These are phyloP conservation scores for Drosophila baimaii DNA, from an alignment of 1,140 invertebrate genomes.

Conservation along the genomic window DNA sequence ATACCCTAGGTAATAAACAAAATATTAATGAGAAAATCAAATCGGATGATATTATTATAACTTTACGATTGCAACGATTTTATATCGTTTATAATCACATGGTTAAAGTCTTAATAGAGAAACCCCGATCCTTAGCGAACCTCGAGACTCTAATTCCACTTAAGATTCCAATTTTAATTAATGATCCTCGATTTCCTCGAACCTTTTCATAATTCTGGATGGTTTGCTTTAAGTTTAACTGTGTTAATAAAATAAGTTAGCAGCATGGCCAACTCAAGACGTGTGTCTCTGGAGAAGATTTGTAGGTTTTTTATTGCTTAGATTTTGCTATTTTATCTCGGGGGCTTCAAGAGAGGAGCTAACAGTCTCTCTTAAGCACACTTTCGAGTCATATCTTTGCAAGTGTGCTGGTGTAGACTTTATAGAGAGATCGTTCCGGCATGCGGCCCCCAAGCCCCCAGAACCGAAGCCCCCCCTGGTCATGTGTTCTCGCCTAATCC, in stretches of 20 bases:
- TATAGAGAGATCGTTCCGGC: conserved; percentile 5
- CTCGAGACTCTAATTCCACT: conserved; percentile 11
- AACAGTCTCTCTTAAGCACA: conserved; percentile 9
- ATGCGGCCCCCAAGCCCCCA: background rate
- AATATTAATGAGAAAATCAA: conserved; percentile 3
- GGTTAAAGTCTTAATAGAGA: conserved; percentile 9
- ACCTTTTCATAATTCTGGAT: conserved; percentile 9
- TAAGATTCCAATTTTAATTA: conserved; percentile 18
- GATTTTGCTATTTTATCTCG: background rate
- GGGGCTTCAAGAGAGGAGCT: conserved; percentile 8
- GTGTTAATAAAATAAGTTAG: conserved; percentile 19
- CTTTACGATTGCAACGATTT: background rate
- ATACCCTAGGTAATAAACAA: background rate
- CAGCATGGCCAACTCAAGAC: conserved; percentile 7
- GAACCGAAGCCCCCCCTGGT: conserved; percentile 10
- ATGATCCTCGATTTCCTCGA: background rate
- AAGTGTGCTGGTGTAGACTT: conserved; percentile 7
- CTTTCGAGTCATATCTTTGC: background rate
- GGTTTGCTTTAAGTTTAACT: background rate
- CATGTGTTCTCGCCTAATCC: conserved; percentile 21
- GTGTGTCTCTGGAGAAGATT: conserved; percentile 4
- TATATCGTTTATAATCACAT: conserved; percentile 14
- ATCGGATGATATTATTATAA: conserved; percentile 12
- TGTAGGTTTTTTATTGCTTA: background rate
- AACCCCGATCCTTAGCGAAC: conserved; percentile 5